phyloP scores from a whole-genome alignment of 2,113 vertebrate species.

The Anseranas semipalmata region DNA sequence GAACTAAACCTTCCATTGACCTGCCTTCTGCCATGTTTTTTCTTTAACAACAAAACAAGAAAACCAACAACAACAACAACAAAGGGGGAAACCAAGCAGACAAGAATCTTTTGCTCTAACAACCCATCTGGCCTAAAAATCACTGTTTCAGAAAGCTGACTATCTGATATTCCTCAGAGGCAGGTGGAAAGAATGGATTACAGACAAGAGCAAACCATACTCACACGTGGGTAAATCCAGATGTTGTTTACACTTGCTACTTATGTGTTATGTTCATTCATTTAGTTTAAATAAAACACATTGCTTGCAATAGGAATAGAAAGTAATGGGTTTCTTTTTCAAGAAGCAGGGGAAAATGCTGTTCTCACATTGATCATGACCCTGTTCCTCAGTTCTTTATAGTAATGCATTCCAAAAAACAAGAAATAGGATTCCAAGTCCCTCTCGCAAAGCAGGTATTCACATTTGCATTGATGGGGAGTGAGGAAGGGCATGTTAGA shows the following conservation, averaged over 20 bases:
- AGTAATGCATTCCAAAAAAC: background rate
- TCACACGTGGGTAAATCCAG: background rate
- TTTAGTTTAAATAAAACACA: background rate
- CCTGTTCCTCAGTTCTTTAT: background rate
- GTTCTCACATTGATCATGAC: background rate
- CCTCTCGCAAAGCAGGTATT: background rate
- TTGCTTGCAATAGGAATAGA: background rate
- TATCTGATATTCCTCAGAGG: background rate
- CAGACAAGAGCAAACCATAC: background rate
- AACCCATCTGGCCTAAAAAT: background rate
- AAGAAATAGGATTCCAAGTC: accelerated
- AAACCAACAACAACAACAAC: too few relatives aligned
- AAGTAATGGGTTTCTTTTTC: background rate
- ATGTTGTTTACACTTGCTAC: background rate
- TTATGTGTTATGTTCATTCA: background rate
- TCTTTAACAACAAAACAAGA: too few relatives aligned
- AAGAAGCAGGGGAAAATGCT: background rate
- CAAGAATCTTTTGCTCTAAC: background rate
- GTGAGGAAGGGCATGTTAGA: background rate
- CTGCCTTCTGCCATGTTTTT: background rate
- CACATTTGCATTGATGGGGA: background rate
- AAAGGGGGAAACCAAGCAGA: background rate
- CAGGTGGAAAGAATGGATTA: background rate
- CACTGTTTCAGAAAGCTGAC: background rate
- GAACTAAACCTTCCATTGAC: background rate